Percentiles rank a stretch among this genome's conserved stretches.
Conservation (phyloP, 2,797 vertebrate species). For the Amblyopsis hoosieri region DNA sequence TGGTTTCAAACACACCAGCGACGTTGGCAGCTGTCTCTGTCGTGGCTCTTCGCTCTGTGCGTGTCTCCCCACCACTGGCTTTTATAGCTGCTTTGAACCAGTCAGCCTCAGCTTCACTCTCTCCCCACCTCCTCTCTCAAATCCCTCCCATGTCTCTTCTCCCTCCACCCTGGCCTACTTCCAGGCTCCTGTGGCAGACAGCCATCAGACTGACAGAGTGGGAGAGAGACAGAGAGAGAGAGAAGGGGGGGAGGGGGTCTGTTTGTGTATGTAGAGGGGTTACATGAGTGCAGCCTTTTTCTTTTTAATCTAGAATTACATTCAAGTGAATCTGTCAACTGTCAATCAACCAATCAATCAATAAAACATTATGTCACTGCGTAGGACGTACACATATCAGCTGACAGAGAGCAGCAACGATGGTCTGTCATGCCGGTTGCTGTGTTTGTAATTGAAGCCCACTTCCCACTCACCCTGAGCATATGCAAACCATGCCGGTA, state of each 20-base stretch:
- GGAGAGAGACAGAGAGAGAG: background rate
- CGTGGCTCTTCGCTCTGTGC: constrained; percentile 12
- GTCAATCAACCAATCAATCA: too few species aligned
- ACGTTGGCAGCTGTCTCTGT: constrained; percentile 5
- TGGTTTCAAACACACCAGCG: constrained; percentile 19
- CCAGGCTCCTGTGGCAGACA: constrained; percentile 58
- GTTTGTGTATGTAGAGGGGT: constrained; percentile 3
- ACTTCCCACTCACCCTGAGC: background rate
- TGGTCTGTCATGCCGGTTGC: background rate
- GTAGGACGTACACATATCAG: background rate
- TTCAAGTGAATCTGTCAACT: too few species aligned
- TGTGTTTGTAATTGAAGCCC: background rate
- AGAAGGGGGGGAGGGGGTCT: background rate
- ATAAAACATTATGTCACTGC: too few species aligned
- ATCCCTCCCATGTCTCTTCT: constrained; percentile 42
- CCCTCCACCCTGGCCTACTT: constrained; percentile 63
- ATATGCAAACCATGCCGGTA: constrained; percentile 2
- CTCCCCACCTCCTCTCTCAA: constrained; percentile 21
- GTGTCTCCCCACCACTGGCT: constrained; percentile 47
- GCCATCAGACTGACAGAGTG: constrained; percentile 18
- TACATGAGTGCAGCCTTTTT: too few species aligned
- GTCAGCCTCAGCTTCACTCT: constrained; percentile 23
- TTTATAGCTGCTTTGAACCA: constrained; percentile 69
- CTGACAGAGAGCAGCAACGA: background rate
- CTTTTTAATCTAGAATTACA: too few species aligned